Conservation (phyloP, 1,140 invertebrate genomes). For the Oppia nitens region DNA sequence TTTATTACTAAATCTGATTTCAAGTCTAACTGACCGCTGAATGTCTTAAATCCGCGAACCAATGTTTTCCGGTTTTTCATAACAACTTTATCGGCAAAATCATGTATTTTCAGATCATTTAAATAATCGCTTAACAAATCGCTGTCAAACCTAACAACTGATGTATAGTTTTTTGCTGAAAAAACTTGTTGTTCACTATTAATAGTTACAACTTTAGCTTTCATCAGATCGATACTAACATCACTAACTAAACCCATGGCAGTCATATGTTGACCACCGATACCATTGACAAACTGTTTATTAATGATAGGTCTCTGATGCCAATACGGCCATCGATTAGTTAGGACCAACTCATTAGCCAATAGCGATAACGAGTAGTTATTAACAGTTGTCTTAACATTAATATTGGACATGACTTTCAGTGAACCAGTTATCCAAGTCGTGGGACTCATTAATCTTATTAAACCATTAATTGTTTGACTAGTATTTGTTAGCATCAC, state of each 20-base stretch:
- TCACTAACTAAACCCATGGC: background rate
- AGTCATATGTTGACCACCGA: background rate
- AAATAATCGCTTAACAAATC: background rate
- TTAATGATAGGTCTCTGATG: background rate
- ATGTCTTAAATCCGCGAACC: background rate
- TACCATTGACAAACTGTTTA: background rate
- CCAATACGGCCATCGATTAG: background rate
- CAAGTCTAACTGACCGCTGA: background rate
- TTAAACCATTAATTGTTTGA: background rate
- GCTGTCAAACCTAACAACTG: background rate
- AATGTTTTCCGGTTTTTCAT: background rate
- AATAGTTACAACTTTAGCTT: slow-evolving; percentile 1
- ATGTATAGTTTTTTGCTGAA: background rate
- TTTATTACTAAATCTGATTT: background rate
- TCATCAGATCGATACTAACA: background rate
- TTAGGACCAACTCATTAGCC: background rate
- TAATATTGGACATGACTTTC: background rate
- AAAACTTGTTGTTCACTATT: background rate
- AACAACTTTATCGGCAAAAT: background rate
- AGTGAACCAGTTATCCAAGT: background rate
- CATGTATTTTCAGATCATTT: background rate
- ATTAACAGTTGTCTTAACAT: background rate
- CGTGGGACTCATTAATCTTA: background rate
- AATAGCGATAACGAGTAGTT: background rate
- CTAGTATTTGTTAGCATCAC: background rate